These are phyloP conservation scores for Aviceda subcristata DNA, from an alignment of 2,113 vertebrate species.

Conservation along the genomic window DNA sequence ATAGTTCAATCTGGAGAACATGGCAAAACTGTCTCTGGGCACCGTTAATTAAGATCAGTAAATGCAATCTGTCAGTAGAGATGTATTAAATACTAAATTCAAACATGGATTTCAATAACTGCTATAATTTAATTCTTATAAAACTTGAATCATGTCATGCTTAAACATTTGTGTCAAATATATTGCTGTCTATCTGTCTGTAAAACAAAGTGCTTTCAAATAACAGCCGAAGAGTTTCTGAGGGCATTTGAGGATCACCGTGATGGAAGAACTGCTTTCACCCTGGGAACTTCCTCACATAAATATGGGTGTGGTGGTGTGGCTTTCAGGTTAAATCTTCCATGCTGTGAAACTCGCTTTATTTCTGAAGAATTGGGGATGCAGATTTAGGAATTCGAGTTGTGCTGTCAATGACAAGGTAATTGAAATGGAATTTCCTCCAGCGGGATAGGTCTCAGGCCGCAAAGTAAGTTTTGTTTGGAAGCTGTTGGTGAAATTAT, in stretches of 20 bases:
- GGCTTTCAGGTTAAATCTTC: neutral
- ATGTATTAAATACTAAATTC: slow-evolving; percentile 10
- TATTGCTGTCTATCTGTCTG: neutral
- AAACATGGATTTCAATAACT: neutral
- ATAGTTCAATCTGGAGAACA: neutral
- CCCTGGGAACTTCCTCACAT: neutral
- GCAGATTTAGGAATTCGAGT: neutral
- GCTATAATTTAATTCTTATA: neutral
- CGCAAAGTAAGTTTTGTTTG: neutral
- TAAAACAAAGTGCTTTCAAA: neutral
- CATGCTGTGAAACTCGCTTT: neutral
- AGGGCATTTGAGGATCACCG: neutral
- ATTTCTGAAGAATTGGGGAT: neutral
- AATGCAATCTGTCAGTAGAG: slow-evolving; percentile 45
- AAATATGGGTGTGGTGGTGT: neutral
- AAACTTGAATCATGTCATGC: neutral
- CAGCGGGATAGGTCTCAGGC: neutral
- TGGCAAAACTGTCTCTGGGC: neutral
- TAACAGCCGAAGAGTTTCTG: neutral
- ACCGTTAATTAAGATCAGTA: slow-evolving; percentile 53
- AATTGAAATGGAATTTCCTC: slow-evolving; percentile 25
- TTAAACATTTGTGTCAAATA: neutral
- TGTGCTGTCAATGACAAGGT: neutral
- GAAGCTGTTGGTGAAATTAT: neutral
- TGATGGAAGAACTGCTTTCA: neutral